Base-by-base conservation (phyloP, 1,140 invertebrate genomes). In the Artemia franciscana region DNA sequence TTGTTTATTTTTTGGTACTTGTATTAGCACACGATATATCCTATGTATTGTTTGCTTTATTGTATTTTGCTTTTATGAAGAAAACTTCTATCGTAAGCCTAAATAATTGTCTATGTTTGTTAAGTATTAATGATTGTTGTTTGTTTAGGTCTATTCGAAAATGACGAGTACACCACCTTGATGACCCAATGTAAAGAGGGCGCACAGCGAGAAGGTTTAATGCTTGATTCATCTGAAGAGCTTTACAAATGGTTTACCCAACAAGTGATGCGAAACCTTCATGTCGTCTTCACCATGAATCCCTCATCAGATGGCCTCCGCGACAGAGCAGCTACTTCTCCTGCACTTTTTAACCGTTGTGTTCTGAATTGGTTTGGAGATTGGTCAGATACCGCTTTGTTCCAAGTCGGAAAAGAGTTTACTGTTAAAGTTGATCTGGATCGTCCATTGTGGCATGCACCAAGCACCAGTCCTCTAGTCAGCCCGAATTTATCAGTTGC, bases 111-210 rank as follows among this genome's bases (percentile, higher is more conserved):
- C n/a, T n/a, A n/a, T n/a, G n/a, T n/a, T n/a, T n/a, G n/a, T n/a
- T n/a, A n/a, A n/a, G n/a, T n/a, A n/a, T n/a, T n/a, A n/a, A n/a
- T n/a, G n/a, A n/a, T n/a, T n/a, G n/a, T n/a, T 51, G 39, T 3
- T 18, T 18, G 12, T 51, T 1, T 18, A 51, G 39, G 39, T 51
- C 39, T 51, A 3, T 51, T 51, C 21, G 39, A 51, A 73, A 82
- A 91, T 23, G 95, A 98, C 73, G 95, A 98, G 71, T 96, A 95
- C 73, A 94, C 92, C 0, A 96, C 95, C 0, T 75, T 99, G 57
- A 98, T 99, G 92, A 98, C 93, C 3, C 95, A 99, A 73, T 98
- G 95, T 71, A 98, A 98, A 74, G 96, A 99, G 75, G 94, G 94
- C 0, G 91, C 94, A 9, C 92, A 97, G 70, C 78, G 94, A 59